Evolutionary conservation across 2,888 invertebrate genomes (phyloP), one percentile per base, ranked within the genome.

Genomic region (Drosophila flavopinicola): DNA sequence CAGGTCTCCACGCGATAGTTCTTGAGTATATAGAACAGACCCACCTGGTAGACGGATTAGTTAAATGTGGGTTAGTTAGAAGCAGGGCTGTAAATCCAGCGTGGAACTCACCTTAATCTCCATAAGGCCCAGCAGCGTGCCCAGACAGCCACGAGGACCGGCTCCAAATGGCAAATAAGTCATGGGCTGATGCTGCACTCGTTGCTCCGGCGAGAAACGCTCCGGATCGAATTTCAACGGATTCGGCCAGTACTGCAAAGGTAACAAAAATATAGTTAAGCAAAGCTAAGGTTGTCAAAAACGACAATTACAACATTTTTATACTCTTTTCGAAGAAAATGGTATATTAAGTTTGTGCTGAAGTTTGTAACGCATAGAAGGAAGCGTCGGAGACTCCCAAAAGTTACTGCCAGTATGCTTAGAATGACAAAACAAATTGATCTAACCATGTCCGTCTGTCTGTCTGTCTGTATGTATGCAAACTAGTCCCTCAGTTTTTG

Each of bases 111-210:
- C 70, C 58, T 89, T 90, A 0, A 87, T 77, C 60, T 90, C 88
- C 49, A 89, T 24, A 1, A 87, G 52, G 6, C 87, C 90, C 29
- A 90, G 66, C n/a, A 90, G 57, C 6, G 85, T 87, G 9, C 90
- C 90, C 49, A 90, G 80, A 44, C 90, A 90, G 25, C 85, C 87
- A 1, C 88, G 85, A 1, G 89, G 88, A 2, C 90, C 90, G 0
- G 67, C 75, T 2, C 90, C 90, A 53, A 90, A 90, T 2, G 90
- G 90, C 32, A 90, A 52, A 61, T 88, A 87, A 0, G 85, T 76
- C 72, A 87, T 87, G 4, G 89, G 87, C 3, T 57, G 61, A 10
- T 88, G 78, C 3, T 78, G 78, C 1, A 47, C 35, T 0, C 87
- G 88, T 33, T 89, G 87, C 30, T 87, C 84, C 0, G 82, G 38